Base-by-base conservation (phyloP, 1,140 invertebrate genomes). In the Drosophila aff. region DNA sequence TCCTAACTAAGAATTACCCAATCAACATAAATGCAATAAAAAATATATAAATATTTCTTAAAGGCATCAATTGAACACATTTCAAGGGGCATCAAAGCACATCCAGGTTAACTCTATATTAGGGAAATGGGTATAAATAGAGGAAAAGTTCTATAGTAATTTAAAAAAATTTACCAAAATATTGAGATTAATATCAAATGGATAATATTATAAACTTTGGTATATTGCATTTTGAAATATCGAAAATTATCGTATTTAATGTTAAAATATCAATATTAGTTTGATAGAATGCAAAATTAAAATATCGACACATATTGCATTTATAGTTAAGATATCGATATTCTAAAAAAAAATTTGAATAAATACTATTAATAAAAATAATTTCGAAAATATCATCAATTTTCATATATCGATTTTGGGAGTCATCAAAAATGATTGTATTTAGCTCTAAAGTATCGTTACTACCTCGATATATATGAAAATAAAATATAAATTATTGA, bases 1-100 rank as follows among this genome's bases (percentile, higher is more conserved):
- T 58, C 2, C 36, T 26, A 58, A 41, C 18, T 26, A 26, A 58
- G 28, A 59, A 44, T 62, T 65, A 61, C 18, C 58, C 58, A 65
- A 63, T 65, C 38, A 65, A 21, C 21, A 50, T 18, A 52, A 52
- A 52, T 33, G 10, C 49, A 31, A 52, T 18, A 6, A 52, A 6
- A 52, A 31, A 31, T 31, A 33, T 18, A 31, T 31, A 11, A 11
- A 50, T 18, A 52, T n/a, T 50, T 50, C 16, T 28, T 28, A 28
- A 47, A 47, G 13, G 10, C n/a, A 44, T 44, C 2, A 44, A 10
- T 44, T 44, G 10, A 44, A 21, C 18, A 26, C 7, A 47, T 47
- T 47, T 23, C 1, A 47, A 3, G 13, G 21, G 13, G 21, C 21
- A 47, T 49, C n/a, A 10, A 49, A n/a, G 26, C 13, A 1, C 13